Percentiles rank a stretch among this genome's conserved stretches.
Conservation (phyloP, 2,797 vertebrate species). For the Artibeus lituratus region DNA sequence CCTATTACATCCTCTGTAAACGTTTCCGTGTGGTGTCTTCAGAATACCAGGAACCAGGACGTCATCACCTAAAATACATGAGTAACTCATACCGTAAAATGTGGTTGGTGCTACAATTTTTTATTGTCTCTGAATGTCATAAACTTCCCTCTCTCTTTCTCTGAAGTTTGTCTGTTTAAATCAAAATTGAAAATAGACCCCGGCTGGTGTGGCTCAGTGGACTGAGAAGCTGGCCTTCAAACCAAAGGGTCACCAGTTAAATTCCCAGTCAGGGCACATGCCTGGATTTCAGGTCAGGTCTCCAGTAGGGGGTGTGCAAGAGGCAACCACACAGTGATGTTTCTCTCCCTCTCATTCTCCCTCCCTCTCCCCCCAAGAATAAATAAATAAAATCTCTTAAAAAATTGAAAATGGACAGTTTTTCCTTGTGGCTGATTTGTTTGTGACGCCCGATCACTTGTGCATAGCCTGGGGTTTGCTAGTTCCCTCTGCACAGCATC, state of each 20-base stretch:
- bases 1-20: neutral
- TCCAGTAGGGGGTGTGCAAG: too few relatives aligned
- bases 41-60: neutral
- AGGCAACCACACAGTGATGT: too few relatives aligned
- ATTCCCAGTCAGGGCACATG: too few relatives aligned
- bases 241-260: too few relatives aligned
- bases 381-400: too few relatives aligned
- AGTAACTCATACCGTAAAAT: neutral
- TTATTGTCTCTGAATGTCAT: neutral
- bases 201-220: too few relatives aligned
- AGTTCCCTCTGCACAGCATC: rapidly evolving
- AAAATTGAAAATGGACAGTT: neutral
- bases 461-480: neutral
- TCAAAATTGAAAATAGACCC: neutral
- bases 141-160: neutral
- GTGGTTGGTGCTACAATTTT: neutral
- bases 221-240: too few relatives aligned
- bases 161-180: neutral
- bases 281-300: too few relatives aligned
- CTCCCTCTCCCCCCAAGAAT: too few relatives aligned
- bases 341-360: too few relatives aligned
- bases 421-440: neutral
- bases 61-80: neutral
- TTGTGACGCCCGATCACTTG: neutral
- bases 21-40: neutral